Conservation (phyloP, 1,140 invertebrate species). For the Pemphigus obesinymphae region DNA sequence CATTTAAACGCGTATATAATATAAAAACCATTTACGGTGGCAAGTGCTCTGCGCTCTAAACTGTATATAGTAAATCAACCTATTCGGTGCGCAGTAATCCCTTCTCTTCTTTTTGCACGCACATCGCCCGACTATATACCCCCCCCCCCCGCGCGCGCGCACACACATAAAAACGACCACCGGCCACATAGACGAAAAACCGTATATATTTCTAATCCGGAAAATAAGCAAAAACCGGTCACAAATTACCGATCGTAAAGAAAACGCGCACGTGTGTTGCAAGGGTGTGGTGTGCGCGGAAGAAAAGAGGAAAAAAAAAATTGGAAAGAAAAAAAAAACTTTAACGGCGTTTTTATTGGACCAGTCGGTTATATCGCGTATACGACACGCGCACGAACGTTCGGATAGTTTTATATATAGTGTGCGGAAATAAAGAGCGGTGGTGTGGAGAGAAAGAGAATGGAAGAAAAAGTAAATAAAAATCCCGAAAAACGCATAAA, state of each 20-base stretch:
- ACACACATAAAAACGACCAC: neutral
- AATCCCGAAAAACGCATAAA: conserved; percentile 39
- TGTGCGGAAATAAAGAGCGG: too few relatives aligned
- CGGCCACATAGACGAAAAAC: neutral
- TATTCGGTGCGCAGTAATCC: neutral
- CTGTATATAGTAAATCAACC: conserved; percentile 25
- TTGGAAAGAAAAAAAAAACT: neutral
- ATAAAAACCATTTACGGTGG: conserved; percentile 7
- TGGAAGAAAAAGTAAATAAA: neutral
- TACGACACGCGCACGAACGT: neutral
- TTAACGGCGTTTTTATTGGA: conserved; percentile 35
- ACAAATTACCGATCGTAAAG: conserved; percentile 35
- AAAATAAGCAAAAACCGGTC: conserved; percentile 41
- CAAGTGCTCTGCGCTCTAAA: neutral
- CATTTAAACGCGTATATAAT: conserved; percentile 25
- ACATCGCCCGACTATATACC: neutral
- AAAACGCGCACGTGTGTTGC: neutral
- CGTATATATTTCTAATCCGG: conserved; percentile 31
- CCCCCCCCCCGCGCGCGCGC: neutral
- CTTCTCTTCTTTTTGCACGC: conserved; percentile 10
- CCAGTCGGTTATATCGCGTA: conserved; percentile 28
- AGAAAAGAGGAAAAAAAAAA: neutral
- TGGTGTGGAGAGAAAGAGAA: too few relatives aligned
- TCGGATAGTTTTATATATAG: too few relatives aligned
- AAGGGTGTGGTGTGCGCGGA: too few relatives aligned